Conservation (phyloP, 2,113 vertebrate species). For the Hemibagrus wyckioides region DNA sequence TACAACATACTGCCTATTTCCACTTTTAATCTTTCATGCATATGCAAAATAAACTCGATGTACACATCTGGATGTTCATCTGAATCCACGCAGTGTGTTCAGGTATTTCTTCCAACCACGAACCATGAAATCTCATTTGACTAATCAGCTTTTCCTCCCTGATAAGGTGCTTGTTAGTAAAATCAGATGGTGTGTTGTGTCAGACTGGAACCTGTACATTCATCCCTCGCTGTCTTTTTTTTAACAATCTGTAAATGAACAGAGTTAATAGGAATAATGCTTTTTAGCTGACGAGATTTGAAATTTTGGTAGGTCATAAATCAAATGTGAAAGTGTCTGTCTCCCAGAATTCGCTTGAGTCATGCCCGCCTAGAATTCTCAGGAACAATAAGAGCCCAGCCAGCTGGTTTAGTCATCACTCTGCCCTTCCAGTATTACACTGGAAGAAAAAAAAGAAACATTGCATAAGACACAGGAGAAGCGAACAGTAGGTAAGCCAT, state of each 20-base stretch:
- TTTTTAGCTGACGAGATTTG: background rate
- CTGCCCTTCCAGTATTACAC: constrained; percentile 36
- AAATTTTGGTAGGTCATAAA: constrained; percentile 17
- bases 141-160: constrained; percentile 12
- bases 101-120: background rate
- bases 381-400: constrained; percentile 64
- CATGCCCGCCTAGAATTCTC: constrained; percentile 60
- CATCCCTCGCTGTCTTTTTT: background rate
- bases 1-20: background rate
- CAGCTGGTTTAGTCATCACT: constrained; percentile 40
- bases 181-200: background rate
- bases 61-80: background rate
- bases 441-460: constrained; percentile 20
- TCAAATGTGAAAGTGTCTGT: constrained; percentile 58
- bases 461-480: constrained; percentile 41
- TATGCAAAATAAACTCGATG: background rate
- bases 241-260: background rate
- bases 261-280: background rate
- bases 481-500: constrained; percentile 10
- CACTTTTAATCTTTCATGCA: background rate
- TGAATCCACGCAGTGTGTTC: background rate
- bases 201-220: background rate
- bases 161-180: constrained; percentile 22
- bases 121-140: constrained; percentile 5
- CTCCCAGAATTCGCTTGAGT: constrained; percentile 55